Evolutionary conservation across 2,113 vertebrate species (phyloP).

Genomic region (Machaerirhynchus nigripectus): DNA sequence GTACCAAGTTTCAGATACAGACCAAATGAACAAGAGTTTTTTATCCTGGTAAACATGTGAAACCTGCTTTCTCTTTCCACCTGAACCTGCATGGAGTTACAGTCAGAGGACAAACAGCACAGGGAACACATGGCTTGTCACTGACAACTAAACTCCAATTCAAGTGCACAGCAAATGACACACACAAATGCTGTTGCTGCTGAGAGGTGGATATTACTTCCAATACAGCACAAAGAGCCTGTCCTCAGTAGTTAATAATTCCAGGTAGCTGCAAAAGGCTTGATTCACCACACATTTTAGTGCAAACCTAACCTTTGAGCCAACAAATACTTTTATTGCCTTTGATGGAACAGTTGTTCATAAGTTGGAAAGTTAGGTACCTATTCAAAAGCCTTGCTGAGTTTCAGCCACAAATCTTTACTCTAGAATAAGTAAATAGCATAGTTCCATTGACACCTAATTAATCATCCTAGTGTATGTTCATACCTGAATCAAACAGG

Average conservation of each 20-base stretch:
- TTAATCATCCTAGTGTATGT: neutral
- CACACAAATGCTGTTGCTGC: neutral
- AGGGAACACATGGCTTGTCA: neutral
- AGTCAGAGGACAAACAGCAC: neutral
- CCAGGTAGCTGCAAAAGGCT: neutral
- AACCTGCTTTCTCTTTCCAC: neutral
- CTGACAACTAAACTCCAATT: neutral
- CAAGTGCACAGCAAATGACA: neutral
- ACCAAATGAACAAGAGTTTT: neutral
- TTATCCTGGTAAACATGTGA: neutral
- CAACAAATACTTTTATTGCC: neutral
- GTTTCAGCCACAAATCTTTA: neutral
- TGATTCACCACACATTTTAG: neutral
- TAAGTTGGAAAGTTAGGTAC: neutral
- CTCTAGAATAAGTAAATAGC: neutral
- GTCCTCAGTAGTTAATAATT: neutral
- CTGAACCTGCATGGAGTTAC: neutral
- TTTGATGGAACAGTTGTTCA: neutral
- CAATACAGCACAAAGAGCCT: neutral
- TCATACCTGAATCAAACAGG: neutral
- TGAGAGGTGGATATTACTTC: neutral
- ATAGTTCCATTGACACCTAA: neutral
- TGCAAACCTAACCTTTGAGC: neutral
- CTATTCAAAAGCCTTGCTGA: neutral
- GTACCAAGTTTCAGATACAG: neutral